Evolutionary conservation across 1,140 invertebrate genomes (phyloP).

Genomic region (Drosophila nannoptera): DNA sequence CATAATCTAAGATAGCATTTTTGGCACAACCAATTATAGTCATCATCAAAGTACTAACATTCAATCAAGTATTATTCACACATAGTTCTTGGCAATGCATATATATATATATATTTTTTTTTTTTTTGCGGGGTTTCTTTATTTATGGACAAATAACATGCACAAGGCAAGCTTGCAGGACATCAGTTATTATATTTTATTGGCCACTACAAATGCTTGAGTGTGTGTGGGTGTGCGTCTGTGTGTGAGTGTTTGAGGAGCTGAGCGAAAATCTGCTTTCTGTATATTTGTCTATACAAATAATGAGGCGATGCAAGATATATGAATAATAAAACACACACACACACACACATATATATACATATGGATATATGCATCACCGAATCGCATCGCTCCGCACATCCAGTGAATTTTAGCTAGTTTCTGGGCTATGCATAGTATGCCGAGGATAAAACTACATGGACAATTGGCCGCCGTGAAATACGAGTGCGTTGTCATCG

Average conservation of each 20-base stretch:
- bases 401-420: neutral
- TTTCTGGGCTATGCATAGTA: neutral
- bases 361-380: neutral
- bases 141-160: neutral
- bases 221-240: no score
- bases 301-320: slow-evolving; percentile 1
- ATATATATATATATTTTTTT: neutral
- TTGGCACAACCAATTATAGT: neutral
- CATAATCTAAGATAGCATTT: no score
- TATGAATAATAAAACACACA: neutral
- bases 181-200: neutral
- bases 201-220: neutral
- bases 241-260: neutral
- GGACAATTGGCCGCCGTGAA: slow-evolving; percentile 1
- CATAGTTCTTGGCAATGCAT: neutral
- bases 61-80: neutral
- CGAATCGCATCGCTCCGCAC: no score
- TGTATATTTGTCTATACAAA: neutral
- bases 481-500: neutral
- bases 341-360: neutral
- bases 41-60: neutral
- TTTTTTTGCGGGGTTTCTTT: neutral
- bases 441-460: slow-evolving; percentile 1
- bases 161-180: slow-evolving; percentile 2
- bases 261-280: neutral